Conservation (phyloP, 2,888 invertebrate genomes). For the Eupithecia centaureata region DNA sequence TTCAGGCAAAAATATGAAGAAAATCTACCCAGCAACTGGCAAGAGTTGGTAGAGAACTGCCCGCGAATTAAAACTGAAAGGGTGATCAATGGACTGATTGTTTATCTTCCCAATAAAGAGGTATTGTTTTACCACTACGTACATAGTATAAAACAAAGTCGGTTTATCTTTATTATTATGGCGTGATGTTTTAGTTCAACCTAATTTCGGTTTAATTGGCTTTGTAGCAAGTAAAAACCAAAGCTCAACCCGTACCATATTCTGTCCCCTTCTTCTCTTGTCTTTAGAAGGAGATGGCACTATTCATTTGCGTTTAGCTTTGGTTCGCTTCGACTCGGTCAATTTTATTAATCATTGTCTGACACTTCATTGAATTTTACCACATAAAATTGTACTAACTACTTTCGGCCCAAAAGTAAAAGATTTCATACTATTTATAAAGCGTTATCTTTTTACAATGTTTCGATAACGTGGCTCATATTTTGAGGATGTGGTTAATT, state of each 20-base stretch:
- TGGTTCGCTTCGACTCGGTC: not conserved
- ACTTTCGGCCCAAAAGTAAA: too few species aligned
- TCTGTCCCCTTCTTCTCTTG: too few species aligned
- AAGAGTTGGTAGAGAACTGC: slow-evolving; percentile 84
- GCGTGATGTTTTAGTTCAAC: not conserved
- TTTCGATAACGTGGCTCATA: too few species aligned
- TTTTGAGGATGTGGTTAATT: too few species aligned
- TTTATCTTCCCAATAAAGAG: slow-evolving; percentile 75
- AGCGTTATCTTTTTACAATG: too few species aligned
- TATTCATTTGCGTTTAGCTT: not conserved
- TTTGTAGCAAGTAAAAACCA: too few species aligned
- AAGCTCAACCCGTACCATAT: not conserved
- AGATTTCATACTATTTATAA: too few species aligned
- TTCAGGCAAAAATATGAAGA: slow-evolving; percentile 86
- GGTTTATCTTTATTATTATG: too few species aligned
- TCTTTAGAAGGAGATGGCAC: not conserved
- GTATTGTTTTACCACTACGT: slow-evolving; percentile 53
- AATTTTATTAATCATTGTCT: not conserved
- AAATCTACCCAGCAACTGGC: slow-evolving; percentile 88
- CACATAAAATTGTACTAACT: not conserved
- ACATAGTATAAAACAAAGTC: too few species aligned
- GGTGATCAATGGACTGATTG: slow-evolving; percentile 77
- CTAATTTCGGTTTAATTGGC: not conserved
- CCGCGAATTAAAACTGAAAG: slow-evolving; percentile 82
- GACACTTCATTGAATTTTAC: not conserved